These are phyloP conservation scores for Fukomys damarensis DNA, from an alignment of 2,113 vertebrate genomes.

Conservation along the genomic window DNA sequence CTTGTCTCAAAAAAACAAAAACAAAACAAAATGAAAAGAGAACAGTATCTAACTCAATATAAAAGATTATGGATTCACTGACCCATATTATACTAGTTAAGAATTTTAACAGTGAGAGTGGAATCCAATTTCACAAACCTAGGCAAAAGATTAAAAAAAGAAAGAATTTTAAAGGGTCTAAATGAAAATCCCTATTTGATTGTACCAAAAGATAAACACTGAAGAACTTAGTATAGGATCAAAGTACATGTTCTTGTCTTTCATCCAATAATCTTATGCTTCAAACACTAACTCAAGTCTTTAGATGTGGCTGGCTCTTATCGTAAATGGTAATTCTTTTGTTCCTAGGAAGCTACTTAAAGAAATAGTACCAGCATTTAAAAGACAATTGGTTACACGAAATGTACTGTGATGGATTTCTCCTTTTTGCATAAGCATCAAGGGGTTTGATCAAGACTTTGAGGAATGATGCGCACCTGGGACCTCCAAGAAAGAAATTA, in stretches of 20 bases:
- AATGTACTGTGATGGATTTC: neutral
- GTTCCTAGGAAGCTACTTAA: neutral
- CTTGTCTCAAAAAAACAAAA: neutral
- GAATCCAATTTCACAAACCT: no score
- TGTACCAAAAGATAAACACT: neutral
- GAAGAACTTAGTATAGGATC: conserved; percentile 31
- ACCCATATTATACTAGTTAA: neutral
- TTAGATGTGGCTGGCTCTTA: neutral
- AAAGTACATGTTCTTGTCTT: neutral
- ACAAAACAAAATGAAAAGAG: neutral
- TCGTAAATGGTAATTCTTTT: neutral
- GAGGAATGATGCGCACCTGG: no score
- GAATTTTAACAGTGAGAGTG: no score
- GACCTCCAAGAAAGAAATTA: neutral
- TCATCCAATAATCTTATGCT: neutral
- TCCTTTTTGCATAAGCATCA: neutral
- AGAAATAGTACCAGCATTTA: neutral
- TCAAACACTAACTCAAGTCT: neutral
- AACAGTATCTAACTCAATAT: neutral
- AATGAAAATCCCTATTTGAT: conserved; percentile 27
- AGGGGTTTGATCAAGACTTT: neutral
- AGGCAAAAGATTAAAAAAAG: no score
- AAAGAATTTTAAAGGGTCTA: conserved; percentile 9
- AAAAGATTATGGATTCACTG: neutral
- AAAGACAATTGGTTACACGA: neutral